Evolutionary conservation across 2,797 vertebrate species (phyloP).

Genomic region (Gymnothorax javanicus): DNA sequence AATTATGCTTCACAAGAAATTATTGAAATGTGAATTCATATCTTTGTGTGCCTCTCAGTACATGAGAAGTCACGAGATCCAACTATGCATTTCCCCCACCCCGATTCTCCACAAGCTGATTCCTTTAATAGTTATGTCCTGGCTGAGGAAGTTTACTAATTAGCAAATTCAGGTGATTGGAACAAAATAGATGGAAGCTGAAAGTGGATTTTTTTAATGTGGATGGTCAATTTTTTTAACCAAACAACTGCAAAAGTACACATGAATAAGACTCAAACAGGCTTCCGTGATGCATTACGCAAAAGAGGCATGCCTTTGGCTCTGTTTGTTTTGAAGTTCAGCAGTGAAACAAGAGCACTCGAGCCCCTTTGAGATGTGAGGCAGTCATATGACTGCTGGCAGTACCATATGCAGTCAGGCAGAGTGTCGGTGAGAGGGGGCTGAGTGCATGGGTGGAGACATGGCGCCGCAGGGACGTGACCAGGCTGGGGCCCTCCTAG

Average conservation of each 20-base stretch:
- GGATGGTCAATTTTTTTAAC: too few relatives aligned
- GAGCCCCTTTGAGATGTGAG: slow-evolving; percentile 6
- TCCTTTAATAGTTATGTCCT: too few relatives aligned
- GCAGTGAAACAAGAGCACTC: slow-evolving; percentile 1
- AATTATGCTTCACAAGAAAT: not conserved
- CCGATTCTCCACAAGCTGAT: too few relatives aligned
- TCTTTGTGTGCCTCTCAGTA: not conserved
- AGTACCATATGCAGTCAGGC: not conserved
- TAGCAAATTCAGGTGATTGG: too few relatives aligned
- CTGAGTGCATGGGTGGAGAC: slow-evolving; percentile 31
- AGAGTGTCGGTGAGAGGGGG: slow-evolving; percentile 37
- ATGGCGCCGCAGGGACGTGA: slow-evolving; percentile 33
- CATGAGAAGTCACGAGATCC: too few relatives aligned
- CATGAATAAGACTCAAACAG: not conserved
- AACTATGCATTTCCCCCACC: too few relatives aligned
- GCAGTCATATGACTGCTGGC: slow-evolving; percentile 32
- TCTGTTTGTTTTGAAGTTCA: slow-evolving; percentile 40
- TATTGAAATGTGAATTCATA: not conserved
- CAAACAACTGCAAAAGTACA: not conserved
- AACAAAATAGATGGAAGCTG: too few relatives aligned
- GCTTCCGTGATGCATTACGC: not conserved
- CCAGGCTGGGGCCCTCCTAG: slow-evolving; percentile 14
- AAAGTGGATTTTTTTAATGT: too few relatives aligned
- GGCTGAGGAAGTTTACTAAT: too few relatives aligned
- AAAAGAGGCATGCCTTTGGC: not conserved